Percentiles rank a stretch among this genome's conserved stretches.
These are phyloP conservation scores for Chymomyza caudatula DNA, from an alignment of 2,888 invertebrate species.

Conservation along the genomic window DNA sequence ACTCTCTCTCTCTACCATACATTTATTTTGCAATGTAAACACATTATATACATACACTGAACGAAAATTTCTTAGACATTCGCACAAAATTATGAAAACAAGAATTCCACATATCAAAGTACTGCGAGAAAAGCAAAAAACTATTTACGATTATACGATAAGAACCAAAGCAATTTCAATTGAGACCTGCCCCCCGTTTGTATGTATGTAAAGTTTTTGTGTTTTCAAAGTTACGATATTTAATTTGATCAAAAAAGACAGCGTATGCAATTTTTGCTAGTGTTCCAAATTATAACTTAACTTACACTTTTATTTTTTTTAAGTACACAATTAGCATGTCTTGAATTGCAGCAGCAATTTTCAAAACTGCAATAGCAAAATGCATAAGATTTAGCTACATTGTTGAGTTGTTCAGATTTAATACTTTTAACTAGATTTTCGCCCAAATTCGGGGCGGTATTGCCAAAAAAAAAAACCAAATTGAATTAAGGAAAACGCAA, in stretches of 20 bases:
- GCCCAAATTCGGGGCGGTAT: conserved; percentile 22
- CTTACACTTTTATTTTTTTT: background rate
- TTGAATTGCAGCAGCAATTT: conserved; percentile 39
- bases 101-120: conserved; percentile 36
- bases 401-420: conserved; percentile 41
- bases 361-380: conserved; percentile 33
- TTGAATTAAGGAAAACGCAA: conserved; percentile 29
- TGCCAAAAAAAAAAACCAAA: conserved; percentile 18
- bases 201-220: conserved; percentile 65
- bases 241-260: conserved; percentile 35
- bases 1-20: conserved; percentile 33
- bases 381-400: conserved; percentile 33
- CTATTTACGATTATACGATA: conserved; percentile 32
- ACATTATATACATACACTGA: conserved; percentile 65
- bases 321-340: conserved; percentile 58
- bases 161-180: conserved; percentile 44
- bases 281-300: conserved; percentile 37
- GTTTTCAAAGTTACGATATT: conserved; percentile 20
- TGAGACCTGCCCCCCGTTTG: conserved; percentile 44
- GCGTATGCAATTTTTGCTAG: conserved; percentile 55
- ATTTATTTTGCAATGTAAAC: conserved; percentile 57
- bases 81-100: conserved; percentile 51
- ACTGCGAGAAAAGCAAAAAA: conserved; percentile 35
- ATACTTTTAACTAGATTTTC: conserved; percentile 32
- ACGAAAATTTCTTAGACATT: conserved; percentile 42